Evolutionary conservation across 2,888 invertebrate genomes (phyloP), one percentile per base, ranked within the genome.

Genomic region (Phaedon cochleariae): DNA sequence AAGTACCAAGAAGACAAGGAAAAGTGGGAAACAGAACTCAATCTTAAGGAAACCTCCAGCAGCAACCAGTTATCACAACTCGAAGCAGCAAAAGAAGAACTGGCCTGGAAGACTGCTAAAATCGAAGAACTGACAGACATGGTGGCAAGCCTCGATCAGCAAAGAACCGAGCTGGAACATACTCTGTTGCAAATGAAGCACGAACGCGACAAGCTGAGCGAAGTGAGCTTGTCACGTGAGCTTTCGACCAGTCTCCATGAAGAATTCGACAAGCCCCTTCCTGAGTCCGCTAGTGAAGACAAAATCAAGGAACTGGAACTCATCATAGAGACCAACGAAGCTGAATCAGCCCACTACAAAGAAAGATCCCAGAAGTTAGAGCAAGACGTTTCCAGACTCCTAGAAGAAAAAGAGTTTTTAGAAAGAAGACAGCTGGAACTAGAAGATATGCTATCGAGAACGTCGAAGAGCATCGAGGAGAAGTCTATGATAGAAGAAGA

Each of bases 231-330:
- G 22, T 76, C 78, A 54, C 76, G 78, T 60, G 79, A 79, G 67
- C 70, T 79, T 57, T 76, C 76, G n/a, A 73, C 73, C 6, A 77
- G 76, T 51, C 62, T 74, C 26, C 73, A 75, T 31, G 74, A 77
- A 62, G 73, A 74, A 57, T 67, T 73, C 29, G 72, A 72, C 37
- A 51, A 64, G 21, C 53, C 61, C 17, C 67, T 70, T 41, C 67
- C 73, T n/a, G 72, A 72, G 12, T 71, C 68, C 10, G 65, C 69
- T 12, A 84, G 87, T 58, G 87, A 90, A 67, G 90, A 90, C 1
- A 93, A 92, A 82, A 80, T 93, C 10, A 90, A 91, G 78, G 92
- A 93, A 80, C 85, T 91, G 67, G 90, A 92, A 77, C 85, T 90
- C 53, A 90, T 90, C 68, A 90, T 92, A 61, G 93, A 93, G 81